Conservation (phyloP, 2,113 vertebrate genomes). For the Hippocampus guttulatus region DNA sequence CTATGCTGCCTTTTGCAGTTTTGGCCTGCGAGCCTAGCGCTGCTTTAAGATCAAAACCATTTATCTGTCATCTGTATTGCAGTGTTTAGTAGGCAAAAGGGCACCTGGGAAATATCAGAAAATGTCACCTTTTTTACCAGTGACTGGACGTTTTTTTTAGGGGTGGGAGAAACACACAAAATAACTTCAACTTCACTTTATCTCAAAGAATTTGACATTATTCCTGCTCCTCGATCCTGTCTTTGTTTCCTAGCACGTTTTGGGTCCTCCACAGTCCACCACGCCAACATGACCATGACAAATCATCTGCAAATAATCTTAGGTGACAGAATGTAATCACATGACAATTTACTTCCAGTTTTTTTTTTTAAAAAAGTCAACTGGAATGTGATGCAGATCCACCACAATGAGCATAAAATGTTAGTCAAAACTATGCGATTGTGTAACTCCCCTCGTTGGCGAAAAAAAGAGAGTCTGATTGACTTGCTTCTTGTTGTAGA, state of each 20-base stretch:
- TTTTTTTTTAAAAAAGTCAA: background rate
- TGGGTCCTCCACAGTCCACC: too few relatives aligned
- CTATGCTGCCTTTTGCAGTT: conserved; percentile 35
- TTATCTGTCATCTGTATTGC: conserved; percentile 28
- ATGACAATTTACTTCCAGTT: too few relatives aligned
- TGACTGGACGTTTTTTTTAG: background rate
- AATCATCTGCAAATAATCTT: too few relatives aligned
- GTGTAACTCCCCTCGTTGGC: conserved; percentile 19
- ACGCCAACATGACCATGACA: too few relatives aligned
- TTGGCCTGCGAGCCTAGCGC: conserved; percentile 17
- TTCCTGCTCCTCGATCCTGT: too few relatives aligned
- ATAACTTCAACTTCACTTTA: background rate
- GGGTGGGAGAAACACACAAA: background rate
- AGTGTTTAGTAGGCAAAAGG: conserved; percentile 18
- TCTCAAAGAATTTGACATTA: background rate
- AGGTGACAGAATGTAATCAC: too few relatives aligned
- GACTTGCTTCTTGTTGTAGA: conserved; percentile 16
- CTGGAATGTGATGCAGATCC: background rate
- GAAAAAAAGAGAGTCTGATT: background rate
- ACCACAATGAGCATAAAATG: background rate
- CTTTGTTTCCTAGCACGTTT: too few relatives aligned
- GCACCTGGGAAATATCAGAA: conserved; percentile 8
- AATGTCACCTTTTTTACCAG: conserved; percentile 13
- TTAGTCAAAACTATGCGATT: conserved; percentile 8
- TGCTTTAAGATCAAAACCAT: conserved; percentile 42